A percentile compares a stretch with the other conserved stretches of the same genome.
phyloP scores from a whole-genome alignment of 64 coral and sea anemone species.

The Acropora tenuis region DNA sequence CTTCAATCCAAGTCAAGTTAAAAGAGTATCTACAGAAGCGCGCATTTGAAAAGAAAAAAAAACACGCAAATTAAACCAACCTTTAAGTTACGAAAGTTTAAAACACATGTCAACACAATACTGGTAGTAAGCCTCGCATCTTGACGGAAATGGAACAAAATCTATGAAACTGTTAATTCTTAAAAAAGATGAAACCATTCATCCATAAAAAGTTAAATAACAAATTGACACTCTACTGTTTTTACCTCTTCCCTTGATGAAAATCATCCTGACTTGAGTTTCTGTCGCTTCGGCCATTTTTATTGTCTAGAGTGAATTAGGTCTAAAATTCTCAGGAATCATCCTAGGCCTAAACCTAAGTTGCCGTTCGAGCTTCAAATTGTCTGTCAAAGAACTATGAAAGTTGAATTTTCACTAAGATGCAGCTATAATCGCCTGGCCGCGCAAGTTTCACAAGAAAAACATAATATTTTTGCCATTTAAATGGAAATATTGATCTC shows the following conservation, averaged over 20 bases:
- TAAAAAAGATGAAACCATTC: neutral
- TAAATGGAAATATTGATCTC: neutral
- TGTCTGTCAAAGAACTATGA: no score
- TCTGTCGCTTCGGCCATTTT: neutral
- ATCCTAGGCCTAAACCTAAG: no score
- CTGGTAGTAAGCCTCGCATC: neutral
- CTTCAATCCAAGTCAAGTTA: no score
- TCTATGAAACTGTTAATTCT: neutral
- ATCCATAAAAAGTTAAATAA: neutral
- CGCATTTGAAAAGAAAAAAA: neutral
- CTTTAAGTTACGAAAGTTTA: no score
- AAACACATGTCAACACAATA: no score
- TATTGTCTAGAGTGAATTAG: neutral
- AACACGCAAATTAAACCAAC: no score
- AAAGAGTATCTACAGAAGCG: no score
- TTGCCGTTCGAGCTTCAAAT: no score
- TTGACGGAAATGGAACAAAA: neutral
- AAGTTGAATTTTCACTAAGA: no score
- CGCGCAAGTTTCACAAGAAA: no score
- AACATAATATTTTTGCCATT: neutral
- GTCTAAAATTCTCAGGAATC: no score
- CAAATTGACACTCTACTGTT: neutral
- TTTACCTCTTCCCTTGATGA: constrained; percentile 1
- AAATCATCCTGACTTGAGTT: neutral
- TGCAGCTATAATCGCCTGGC: no score